These are phyloP conservation scores for Eucidaris tribuloides DNA, from an alignment of 35 echinoderm and acorn worm species.

Conservation along the genomic window DNA sequence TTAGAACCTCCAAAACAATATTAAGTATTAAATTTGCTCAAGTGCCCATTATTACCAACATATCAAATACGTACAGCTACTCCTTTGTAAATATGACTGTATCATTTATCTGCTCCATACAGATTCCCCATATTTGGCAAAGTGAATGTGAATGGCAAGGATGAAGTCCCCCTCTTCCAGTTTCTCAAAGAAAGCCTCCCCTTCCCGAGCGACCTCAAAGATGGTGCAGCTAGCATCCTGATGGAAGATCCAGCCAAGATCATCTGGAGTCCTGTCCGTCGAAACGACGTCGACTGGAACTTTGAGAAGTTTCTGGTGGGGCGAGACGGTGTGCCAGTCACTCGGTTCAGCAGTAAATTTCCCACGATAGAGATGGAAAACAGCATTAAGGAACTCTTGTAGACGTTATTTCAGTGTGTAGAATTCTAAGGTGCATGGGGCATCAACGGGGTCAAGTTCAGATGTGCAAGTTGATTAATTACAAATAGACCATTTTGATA, in stretches of 20 bases:
- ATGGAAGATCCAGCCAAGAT: slow-evolving; percentile 41
- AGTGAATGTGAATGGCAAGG: slow-evolving; percentile 67
- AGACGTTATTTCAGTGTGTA: no score
- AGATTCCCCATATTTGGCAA: slow-evolving; percentile 86
- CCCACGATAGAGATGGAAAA: slow-evolving; percentile 38
- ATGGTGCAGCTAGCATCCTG: background rate
- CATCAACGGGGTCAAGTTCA: no score
- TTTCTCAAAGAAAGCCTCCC: slow-evolving; percentile 61
- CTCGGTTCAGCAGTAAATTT: slow-evolving; percentile 67
- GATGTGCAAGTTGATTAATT: no score
- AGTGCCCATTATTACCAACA: no score
- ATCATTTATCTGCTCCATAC: background rate
- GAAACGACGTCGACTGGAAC: slow-evolving; percentile 81
- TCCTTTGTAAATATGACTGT: no score
- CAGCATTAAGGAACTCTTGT: slow-evolving; percentile 71
- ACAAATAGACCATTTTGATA: no score
- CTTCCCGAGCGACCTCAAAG: slow-evolving; percentile 38
- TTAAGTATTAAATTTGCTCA: no score
- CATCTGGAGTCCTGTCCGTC: slow-evolving; percentile 68
- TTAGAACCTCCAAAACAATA: no score
- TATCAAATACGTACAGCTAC: no score
- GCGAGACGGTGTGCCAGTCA: slow-evolving; percentile 57
- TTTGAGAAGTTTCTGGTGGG: slow-evolving; percentile 90
- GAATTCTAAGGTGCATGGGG: no score
- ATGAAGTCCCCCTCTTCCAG: slow-evolving; percentile 52